Base-by-base conservation (phyloP, 1,140 invertebrate species). In the Zeugodacus cucurbitae region DNA sequence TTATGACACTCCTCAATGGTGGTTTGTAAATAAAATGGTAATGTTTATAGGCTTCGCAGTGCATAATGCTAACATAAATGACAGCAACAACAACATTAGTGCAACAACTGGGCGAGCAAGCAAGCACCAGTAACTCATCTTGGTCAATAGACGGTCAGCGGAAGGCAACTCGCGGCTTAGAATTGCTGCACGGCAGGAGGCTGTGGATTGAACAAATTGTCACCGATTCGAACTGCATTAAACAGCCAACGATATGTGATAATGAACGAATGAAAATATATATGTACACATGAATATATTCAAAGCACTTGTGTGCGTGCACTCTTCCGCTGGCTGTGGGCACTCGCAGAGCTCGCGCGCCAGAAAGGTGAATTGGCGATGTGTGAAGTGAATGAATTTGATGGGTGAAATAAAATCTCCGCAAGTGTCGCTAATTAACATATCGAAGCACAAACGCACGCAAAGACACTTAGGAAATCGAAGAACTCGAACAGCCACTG, bases 191-290 rank as follows among this genome's bases (percentile, higher is more conserved):
- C 44, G 7, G 82, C 29, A 86, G 54, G 85, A 58, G 85, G 11
- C 10, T 86, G 57, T 86, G 57, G 10, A 86, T 22, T 58, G 78
- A 86, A 34, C 54, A 22, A 86, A 59, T 58, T 86, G 85, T 58
- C 48, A 86, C 29, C 57, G 34, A 37, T 10, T 58, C 29, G 48
- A 37, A 34, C n/a, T 59, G 54, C 85, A 59, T 86, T 86, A 29
- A 86, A 58, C 41, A 74, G 67, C 20, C 41, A 82, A 48, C 44
- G 41, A 48, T 5, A 82, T 48, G 74, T 48, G 37, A 29, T 48
- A 54, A 82, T 82, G 41, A 82, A 32, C 11, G 26, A 67, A 26
- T 8, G 1, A 70, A 41, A 34, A 74, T 22, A 70, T 3, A 37
- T 3, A 74, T 20, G 3, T 37, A 41, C 14, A 4, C 32, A 37